Conservation (phyloP, 2,888 invertebrate species). For the Tetrapedia diversipes region DNA sequence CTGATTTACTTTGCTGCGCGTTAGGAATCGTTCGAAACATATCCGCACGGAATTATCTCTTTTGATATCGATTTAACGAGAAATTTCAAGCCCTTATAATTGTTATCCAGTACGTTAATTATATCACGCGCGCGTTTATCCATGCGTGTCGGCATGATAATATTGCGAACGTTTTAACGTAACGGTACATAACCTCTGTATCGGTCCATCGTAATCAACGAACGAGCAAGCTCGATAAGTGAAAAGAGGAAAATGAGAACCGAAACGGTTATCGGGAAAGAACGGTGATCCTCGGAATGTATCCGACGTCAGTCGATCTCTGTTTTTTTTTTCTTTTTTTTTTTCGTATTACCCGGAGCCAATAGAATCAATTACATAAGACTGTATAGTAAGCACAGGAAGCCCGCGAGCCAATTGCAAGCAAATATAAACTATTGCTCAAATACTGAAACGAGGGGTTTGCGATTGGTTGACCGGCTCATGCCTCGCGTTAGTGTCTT, state of each 20-base stretch:
- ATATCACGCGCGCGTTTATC: slow-evolving; percentile 1
- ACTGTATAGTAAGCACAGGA: slow-evolving; percentile 62
- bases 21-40: slow-evolving; percentile 22
- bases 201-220: too few relatives aligned
- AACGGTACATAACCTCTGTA: background rate
- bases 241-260: background rate
- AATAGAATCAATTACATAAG: slow-evolving; percentile 67
- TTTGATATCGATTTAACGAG: slow-evolving; percentile 47
- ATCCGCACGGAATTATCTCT: slow-evolving; percentile 32
- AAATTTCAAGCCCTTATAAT: slow-evolving; percentile 9
- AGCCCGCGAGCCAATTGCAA: slow-evolving; percentile 60
- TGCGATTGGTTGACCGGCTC: slow-evolving; percentile 70
- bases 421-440: slow-evolving; percentile 68
- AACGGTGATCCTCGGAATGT: slow-evolving; percentile 31
- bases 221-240: background rate
- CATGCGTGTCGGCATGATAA: slow-evolving; percentile 4
- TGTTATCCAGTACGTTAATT: background rate
- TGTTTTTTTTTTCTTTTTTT: slow-evolving; percentile 1
- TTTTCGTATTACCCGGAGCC: slow-evolving; percentile 34
- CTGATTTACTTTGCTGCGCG: slow-evolving; percentile 47
- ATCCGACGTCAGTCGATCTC: slow-evolving; percentile 44
- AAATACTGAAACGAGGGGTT: slow-evolving; percentile 66
- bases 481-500: slow-evolving; percentile 69
- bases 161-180: background rate
- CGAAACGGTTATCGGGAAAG: too few relatives aligned